These are phyloP conservation scores for Campylomormyrus tamandua DNA, from an alignment of 2,113 vertebrate species.

Conservation along the genomic window DNA sequence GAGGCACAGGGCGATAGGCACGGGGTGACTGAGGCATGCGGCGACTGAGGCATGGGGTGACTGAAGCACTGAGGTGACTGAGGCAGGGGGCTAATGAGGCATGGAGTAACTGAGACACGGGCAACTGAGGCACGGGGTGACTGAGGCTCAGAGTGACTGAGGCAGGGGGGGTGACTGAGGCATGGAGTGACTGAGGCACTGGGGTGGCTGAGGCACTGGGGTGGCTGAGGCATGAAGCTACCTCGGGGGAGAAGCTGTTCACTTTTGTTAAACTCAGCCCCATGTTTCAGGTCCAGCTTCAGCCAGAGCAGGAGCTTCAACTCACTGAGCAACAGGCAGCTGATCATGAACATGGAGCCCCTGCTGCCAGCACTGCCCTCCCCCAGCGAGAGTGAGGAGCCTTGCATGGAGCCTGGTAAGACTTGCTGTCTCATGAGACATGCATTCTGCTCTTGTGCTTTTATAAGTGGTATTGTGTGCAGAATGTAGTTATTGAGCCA, in stretches of 20 bases:
- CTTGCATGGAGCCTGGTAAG: constrained; percentile 66
- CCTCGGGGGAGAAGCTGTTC: neutral
- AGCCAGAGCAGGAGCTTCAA: constrained; percentile 85
- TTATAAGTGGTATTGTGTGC: neutral
- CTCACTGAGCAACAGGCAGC: constrained; percentile 87
- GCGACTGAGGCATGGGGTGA: no score
- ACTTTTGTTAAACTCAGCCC: neutral
- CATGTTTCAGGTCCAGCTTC: constrained; percentile 70
- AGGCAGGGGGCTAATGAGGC: no score
- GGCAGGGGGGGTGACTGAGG: no score
- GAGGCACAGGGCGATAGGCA: no score
- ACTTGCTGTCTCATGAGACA: neutral
- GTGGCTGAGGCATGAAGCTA: neutral
- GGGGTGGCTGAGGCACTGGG: no score
- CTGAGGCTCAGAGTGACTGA: no score
- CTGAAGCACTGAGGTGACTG: no score
- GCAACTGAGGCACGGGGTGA: no score
- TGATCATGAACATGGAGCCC: constrained; percentile 96
- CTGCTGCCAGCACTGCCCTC: constrained; percentile 81
- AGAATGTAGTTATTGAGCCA: neutral
- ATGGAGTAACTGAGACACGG: no score
- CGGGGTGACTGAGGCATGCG: no score
- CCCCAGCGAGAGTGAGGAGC: constrained; percentile 74
- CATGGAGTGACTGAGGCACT: no score
- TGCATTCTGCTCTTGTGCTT: neutral